phyloP scores from a whole-genome alignment of 2,888 invertebrate genomes.

The Napeogenes sylphis region DNA sequence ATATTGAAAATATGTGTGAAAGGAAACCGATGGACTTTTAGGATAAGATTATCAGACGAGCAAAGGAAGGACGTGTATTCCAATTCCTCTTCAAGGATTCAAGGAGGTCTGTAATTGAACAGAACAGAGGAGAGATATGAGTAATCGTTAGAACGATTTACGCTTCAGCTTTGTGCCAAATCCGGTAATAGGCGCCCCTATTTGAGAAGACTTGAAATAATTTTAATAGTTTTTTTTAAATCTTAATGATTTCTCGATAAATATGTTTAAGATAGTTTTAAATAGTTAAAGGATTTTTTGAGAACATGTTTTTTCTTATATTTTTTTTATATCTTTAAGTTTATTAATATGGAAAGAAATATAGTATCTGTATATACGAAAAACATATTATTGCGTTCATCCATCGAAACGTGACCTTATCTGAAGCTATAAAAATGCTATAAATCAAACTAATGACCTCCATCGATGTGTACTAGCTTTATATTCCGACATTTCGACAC shows the following conservation, averaged over 20 bases:
- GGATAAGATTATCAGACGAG: background rate
- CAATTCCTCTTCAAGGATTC: background rate
- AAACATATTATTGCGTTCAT: conserved; percentile 8
- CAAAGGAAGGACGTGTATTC: background rate
- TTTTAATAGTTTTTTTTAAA: background rate
- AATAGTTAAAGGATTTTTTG: too few species aligned
- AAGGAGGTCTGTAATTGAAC: background rate
- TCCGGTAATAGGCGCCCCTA: conserved; percentile 2
- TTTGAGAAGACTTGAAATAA: background rate
- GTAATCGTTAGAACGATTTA: conserved; percentile 4
- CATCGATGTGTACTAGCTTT: conserved; percentile 37
- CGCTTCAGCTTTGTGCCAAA: conserved; percentile 3
- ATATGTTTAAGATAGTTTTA: too few species aligned
- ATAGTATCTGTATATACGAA: background rate
- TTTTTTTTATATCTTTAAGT: too few species aligned
- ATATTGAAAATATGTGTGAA: too few species aligned
- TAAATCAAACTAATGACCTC: conserved; percentile 58
- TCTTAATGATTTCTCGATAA: background rate
- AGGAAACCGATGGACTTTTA: too few species aligned
- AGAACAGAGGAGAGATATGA: conserved; percentile 1
- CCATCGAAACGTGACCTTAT: conserved; percentile 29
- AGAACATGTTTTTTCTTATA: too few species aligned
- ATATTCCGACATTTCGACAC: conserved; percentile 29
- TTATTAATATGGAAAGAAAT: background rate
- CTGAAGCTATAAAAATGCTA: conserved; percentile 34